Conservation (phyloP, 1,140 invertebrate species). For the Drosophila tani region DNA sequence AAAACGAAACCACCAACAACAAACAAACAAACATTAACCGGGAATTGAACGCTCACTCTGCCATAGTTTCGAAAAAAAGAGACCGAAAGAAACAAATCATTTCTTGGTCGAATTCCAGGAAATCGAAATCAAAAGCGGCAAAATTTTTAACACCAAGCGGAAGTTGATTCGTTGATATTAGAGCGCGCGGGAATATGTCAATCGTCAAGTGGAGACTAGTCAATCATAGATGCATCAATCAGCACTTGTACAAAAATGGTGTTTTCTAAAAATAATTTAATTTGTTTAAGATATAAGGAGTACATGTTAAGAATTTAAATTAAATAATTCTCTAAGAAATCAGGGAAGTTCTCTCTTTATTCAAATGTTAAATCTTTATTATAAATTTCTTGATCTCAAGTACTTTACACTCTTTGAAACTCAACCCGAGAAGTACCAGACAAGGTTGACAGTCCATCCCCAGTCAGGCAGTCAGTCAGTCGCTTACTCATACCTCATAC, state of each 20-base stretch:
- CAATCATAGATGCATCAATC: conserved; percentile 71
- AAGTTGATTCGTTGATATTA: conserved; percentile 52
- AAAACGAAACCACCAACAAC: conserved; percentile 57
- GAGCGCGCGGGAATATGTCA: conserved; percentile 40
- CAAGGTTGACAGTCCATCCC: conserved; percentile 32
- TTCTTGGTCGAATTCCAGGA: conserved; percentile 75
- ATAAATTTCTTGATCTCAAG: neutral
- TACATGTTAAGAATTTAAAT: too few relatives aligned
- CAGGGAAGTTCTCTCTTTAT: neutral
- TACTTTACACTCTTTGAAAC: conserved; percentile 22
- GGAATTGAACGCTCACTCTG: conserved; percentile 56
- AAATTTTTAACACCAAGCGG: conserved; percentile 58
- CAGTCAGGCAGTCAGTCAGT: conserved; percentile 1
- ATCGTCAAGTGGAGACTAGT: conserved; percentile 62
- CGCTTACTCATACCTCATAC: conserved; percentile 20
- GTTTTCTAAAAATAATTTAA: neutral
- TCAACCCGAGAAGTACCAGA: conserved; percentile 29
- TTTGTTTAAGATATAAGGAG: too few relatives aligned
- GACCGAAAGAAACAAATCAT: conserved; percentile 42
- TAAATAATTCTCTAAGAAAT: neutral
- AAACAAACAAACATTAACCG: conserved; percentile 79
- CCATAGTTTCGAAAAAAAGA: conserved; percentile 42
- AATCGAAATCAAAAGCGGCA: conserved; percentile 76
- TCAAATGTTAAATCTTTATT: neutral
- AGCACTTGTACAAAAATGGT: conserved; percentile 15